These are phyloP conservation scores for Camponotus fellah DNA, from an alignment of 2,888 invertebrate genomes.

Conservation along the genomic window DNA sequence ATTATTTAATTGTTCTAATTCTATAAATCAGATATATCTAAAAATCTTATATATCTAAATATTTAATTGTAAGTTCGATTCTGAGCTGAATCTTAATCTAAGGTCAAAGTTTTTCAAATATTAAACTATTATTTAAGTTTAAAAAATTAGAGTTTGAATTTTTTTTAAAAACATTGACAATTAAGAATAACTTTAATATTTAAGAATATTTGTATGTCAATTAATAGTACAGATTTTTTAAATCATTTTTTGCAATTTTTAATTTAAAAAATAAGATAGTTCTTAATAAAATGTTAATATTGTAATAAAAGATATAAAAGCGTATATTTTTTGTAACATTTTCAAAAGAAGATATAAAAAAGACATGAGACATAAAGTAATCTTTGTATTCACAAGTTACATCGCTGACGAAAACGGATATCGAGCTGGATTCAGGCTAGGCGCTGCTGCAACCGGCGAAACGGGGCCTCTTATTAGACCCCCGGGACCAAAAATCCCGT, in stretches of 20 bases:
- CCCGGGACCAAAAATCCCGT: slow-evolving; percentile 35
- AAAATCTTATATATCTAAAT: background rate
- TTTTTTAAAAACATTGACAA: background rate
- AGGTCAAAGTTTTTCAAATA: background rate
- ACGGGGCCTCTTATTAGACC: slow-evolving; percentile 35
- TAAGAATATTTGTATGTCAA: background rate
- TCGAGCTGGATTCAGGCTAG: slow-evolving; percentile 82
- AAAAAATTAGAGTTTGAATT: background rate
- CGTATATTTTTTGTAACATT: background rate
- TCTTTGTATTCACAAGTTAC: slow-evolving; percentile 76
- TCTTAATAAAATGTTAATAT: background rate
- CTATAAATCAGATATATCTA: background rate
- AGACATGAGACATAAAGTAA: background rate
- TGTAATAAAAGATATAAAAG: background rate
- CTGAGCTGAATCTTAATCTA: no score
- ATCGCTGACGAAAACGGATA: slow-evolving; percentile 84
- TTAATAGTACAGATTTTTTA: background rate
- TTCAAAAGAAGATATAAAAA: background rate
- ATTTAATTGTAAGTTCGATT: background rate
- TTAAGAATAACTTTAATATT: background rate
- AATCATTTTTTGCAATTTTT: background rate
- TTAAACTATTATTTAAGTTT: background rate
- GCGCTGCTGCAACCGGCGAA: slow-evolving; percentile 71
- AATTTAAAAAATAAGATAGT: background rate
- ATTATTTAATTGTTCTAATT: background rate